Evolutionary conservation across 2,797 vertebrate genomes (phyloP), one percentile per base, ranked within the genome.

Genomic region (Aplochiton taeniatus): DNA sequence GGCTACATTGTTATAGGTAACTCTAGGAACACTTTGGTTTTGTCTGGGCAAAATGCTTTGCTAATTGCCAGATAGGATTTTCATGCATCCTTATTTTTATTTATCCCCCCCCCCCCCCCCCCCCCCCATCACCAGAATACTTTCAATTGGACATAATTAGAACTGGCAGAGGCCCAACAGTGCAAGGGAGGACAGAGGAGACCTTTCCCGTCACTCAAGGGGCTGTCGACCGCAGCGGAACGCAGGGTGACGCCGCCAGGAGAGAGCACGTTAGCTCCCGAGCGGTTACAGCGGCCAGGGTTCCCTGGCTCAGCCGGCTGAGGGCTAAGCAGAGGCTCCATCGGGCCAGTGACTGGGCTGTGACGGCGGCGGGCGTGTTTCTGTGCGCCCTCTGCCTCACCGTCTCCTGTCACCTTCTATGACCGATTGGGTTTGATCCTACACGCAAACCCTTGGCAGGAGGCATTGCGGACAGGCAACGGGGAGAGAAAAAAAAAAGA

Each of bases 351-450:
- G 90, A 93, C 60, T 56, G 77, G 73, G 68, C 79, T 0, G 43
- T 91, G 75, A 90, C 85, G 9, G 76, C 86, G 19, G 79, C 83
- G 0, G 91, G 91, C 12, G 76, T 89, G 61, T 89, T 87, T 31
- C 61, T 89, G 56, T 89, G 87, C 47, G 74, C 63, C 9, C 77
- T 89, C 66, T 79, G 78, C 55, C 81, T 66, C 11, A 47, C 84
- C 49, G 69, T 92, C 14, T 58, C 92, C 54, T 82, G 76, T 73
- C 88, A 90, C 66, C 68, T 92, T 66, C 61, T 88, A 50, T 89
- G 75, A 90, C 75, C 56, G 46, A 61, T 31, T 6, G 3, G 6
- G 3, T 17, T 16, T 46, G n/a, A 46, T 19, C 17, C 11, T 18
- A 59, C 42, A 46, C 31, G 31, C 31, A 2, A 31, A 31, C 3